Conservation (phyloP, 2,797 vertebrate species). For the Acanthurus leucopareius region DNA sequence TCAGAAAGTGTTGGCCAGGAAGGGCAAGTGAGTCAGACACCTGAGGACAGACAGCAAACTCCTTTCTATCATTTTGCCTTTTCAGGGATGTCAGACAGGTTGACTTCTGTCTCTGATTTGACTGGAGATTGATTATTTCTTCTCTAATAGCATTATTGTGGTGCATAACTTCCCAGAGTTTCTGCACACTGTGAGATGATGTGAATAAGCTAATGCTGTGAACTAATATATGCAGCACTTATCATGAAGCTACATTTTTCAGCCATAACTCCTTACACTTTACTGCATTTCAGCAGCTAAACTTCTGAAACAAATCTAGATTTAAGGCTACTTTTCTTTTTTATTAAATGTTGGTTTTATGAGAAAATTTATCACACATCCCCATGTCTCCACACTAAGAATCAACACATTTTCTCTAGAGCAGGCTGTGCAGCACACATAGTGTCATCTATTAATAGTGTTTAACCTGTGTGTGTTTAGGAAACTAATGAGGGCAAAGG, state of each 20-base stretch:
- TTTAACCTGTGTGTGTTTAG: conserved; percentile 47
- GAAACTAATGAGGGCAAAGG: conserved; percentile 86
- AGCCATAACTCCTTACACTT: no score
- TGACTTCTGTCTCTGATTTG: no score
- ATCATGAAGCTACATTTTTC: neutral
- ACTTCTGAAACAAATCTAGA: neutral
- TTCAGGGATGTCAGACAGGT: no score
- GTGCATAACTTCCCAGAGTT: no score
- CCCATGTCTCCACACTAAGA: neutral
- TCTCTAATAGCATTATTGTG: no score
- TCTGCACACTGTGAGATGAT: no score
- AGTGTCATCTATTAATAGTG: neutral
- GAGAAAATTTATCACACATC: neutral
- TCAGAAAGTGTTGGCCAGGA: conserved; percentile 93
- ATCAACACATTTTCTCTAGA: neutral
- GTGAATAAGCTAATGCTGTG: no score
- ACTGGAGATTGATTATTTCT: no score
- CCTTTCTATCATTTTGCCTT: no score
- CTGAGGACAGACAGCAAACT: no score
- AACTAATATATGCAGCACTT: neutral
- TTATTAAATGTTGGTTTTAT: neutral
- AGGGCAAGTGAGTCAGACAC: conserved; percentile 87
- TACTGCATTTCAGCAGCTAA: neutral
- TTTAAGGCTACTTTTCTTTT: neutral
- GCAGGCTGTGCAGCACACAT: neutral